These are phyloP conservation scores for Megaceryle alcyon DNA, from an alignment of 2,797 vertebrate genomes.

Conservation along the genomic window DNA sequence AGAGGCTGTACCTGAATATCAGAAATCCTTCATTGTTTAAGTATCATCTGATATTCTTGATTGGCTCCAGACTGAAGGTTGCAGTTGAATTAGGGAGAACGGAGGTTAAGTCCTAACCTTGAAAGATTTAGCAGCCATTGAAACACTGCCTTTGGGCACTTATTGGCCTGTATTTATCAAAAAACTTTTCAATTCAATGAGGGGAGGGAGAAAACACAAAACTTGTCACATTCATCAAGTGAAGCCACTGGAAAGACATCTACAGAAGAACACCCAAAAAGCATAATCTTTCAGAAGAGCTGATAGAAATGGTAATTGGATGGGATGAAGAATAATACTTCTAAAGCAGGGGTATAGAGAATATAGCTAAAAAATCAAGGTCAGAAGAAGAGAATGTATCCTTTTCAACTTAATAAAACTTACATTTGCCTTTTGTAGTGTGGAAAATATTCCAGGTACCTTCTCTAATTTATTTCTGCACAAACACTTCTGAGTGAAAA, in stretches of 20 bases:
- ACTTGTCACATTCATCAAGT: constrained; percentile 99
- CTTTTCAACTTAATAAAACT: constrained; percentile 77
- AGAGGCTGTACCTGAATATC: constrained; percentile 98
- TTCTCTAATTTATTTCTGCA: constrained; percentile 64
- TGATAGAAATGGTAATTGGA: constrained; percentile 98
- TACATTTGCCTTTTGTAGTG: constrained; percentile 76
- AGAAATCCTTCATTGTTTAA: constrained; percentile 99
- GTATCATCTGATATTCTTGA: constrained; percentile 99
- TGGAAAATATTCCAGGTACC: constrained; percentile 76
- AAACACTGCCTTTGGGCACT: constrained; percentile 94
- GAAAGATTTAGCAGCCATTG: constrained; percentile 99
- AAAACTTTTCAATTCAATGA: constrained; percentile 96
- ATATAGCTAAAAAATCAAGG: constrained; percentile 89
- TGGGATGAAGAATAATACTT: constrained; percentile 88
- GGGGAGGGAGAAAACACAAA: constrained; percentile 95
- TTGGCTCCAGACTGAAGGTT: constrained; percentile 98
- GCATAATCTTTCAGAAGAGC: constrained; percentile 96
- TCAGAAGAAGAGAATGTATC: constrained; percentile 76
- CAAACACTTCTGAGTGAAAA: constrained; percentile 60
- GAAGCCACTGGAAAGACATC: constrained; percentile 99
- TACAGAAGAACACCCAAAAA: constrained; percentile 98
- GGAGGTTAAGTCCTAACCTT: constrained; percentile 99
- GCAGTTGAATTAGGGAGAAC: constrained; percentile 95
- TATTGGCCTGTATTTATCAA: constrained; percentile 91
- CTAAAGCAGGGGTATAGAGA: constrained; percentile 77